Evolutionary conservation across 1,140 invertebrate species (phyloP).

Genomic region (Sminthurides bifidus): DNA sequence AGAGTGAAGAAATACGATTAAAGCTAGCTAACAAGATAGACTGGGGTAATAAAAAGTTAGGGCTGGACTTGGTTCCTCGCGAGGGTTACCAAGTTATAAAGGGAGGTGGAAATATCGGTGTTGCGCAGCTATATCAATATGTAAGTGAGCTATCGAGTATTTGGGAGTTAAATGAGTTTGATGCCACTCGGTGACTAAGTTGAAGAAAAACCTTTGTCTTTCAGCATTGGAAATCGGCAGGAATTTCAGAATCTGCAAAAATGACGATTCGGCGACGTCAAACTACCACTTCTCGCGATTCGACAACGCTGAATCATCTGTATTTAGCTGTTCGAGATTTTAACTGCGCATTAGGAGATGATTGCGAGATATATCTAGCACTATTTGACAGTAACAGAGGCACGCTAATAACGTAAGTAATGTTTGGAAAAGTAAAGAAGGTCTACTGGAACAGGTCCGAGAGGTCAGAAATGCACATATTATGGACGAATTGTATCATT

Average conservation of each 20-base stretch:
- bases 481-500: slow-evolving; percentile 7
- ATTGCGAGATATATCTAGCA: slow-evolving; percentile 76
- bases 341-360: slow-evolving; percentile 65
- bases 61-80: slow-evolving; percentile 78
- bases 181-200: neutral
- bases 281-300: neutral
- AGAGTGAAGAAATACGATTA: slow-evolving; percentile 68
- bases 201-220: slow-evolving; percentile 22
- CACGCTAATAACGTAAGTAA: slow-evolving; percentile 42
- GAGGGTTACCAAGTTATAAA: slow-evolving; percentile 55
- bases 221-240: slow-evolving; percentile 64
- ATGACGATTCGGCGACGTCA: slow-evolving; percentile 38
- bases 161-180: neutral
- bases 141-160: slow-evolving; percentile 35
- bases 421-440: too few relatives aligned
- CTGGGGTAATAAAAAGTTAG: slow-evolving; percentile 88
- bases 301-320: slow-evolving; percentile 60
- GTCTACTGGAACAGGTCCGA: too few relatives aligned
- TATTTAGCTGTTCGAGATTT: slow-evolving; percentile 82
- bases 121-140: slow-evolving; percentile 77
- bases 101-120: slow-evolving; percentile 46
- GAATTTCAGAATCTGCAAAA: slow-evolving; percentile 60
- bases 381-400: slow-evolving; percentile 64
- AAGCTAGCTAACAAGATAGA: slow-evolving; percentile 83
- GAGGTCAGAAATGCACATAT: too few relatives aligned